A percentile compares a stretch with the other conserved stretches of the same genome.
These are phyloP conservation scores for Cyanoliseus patagonus DNA, from an alignment of 2,113 vertebrate genomes.

Conservation along the genomic window DNA sequence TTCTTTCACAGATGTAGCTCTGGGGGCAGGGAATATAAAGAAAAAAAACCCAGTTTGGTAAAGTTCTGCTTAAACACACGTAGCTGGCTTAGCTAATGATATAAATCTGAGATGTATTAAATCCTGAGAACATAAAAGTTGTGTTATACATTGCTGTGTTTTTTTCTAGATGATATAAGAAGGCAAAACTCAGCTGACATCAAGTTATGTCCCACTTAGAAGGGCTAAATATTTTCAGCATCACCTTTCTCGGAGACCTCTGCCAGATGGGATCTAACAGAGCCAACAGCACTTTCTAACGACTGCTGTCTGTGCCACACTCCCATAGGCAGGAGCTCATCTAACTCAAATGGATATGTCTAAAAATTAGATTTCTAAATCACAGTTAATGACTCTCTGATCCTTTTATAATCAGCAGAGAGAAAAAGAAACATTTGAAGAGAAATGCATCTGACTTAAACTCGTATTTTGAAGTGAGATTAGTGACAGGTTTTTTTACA, in stretches of 20 bases:
- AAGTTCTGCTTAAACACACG: not conserved
- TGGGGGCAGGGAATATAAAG: too few species aligned
- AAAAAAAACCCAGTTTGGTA: not conserved
- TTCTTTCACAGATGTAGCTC: not conserved
- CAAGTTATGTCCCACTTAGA: not conserved
- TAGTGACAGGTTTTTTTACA: not conserved
- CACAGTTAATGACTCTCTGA: not conserved
- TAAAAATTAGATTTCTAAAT: conserved; percentile 11
- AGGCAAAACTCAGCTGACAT: not conserved
- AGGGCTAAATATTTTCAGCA: not conserved
- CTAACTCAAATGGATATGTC: not conserved
- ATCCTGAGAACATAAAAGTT: not conserved
- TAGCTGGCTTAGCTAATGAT: not conserved
- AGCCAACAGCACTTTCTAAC: not conserved
- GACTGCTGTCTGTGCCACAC: not conserved
- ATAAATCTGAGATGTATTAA: not conserved
- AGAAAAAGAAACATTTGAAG: not conserved
- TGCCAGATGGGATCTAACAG: not conserved
- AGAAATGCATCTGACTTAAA: not conserved
- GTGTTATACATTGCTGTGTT: not conserved
- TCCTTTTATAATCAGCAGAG: not conserved
- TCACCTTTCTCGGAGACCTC: not conserved
- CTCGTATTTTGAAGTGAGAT: not conserved
- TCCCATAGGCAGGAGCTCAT: not conserved
- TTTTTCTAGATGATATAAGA: not conserved